These are phyloP conservation scores for Meteorus cinctellus DNA, from an alignment of 2,888 invertebrate genomes.

Conservation along the genomic window DNA sequence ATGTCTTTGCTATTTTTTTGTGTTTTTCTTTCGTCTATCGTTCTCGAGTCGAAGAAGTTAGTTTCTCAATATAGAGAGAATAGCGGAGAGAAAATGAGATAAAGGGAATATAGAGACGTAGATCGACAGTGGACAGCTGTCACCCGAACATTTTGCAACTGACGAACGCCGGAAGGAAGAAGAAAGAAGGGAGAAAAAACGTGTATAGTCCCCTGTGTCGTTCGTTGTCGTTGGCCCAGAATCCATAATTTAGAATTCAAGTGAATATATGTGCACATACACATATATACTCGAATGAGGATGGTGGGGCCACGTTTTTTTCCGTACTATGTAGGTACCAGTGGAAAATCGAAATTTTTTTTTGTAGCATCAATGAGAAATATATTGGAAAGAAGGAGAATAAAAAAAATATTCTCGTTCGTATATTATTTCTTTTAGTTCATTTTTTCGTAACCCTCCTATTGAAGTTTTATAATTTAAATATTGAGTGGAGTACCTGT, in stretches of 20 bases:
- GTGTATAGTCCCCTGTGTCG: slow-evolving; percentile 23
- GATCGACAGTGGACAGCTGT: slow-evolving; percentile 54
- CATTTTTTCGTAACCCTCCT: not conserved
- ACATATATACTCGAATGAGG: slow-evolving; percentile 24
- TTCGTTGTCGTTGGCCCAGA: slow-evolving; percentile 49
- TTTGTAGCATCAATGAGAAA: not conserved
- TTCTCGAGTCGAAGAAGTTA: too few species aligned
- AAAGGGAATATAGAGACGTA: slow-evolving; percentile 27
- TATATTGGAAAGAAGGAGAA: not conserved
- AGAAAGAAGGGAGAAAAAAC: slow-evolving; percentile 27
- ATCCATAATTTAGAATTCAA: slow-evolving; percentile 49
- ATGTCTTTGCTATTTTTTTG: not conserved
- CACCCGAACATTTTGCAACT: slow-evolving; percentile 49
- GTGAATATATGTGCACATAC: slow-evolving; percentile 29
- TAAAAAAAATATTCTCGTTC: not conserved
- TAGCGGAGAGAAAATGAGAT: not conserved
- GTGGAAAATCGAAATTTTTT: slow-evolving; percentile 31
- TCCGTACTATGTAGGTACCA: slow-evolving; percentile 22
- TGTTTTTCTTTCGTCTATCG: not conserved
- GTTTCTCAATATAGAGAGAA: too few species aligned
- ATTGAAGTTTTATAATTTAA: not conserved
- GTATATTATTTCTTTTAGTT: not conserved
- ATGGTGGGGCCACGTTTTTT: slow-evolving; percentile 12
- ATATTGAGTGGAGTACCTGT: not conserved
- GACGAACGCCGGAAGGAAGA: slow-evolving; percentile 45